Base-by-base conservation (phyloP, 2,888 invertebrate species). In the Agriopis aurantiaria region DNA sequence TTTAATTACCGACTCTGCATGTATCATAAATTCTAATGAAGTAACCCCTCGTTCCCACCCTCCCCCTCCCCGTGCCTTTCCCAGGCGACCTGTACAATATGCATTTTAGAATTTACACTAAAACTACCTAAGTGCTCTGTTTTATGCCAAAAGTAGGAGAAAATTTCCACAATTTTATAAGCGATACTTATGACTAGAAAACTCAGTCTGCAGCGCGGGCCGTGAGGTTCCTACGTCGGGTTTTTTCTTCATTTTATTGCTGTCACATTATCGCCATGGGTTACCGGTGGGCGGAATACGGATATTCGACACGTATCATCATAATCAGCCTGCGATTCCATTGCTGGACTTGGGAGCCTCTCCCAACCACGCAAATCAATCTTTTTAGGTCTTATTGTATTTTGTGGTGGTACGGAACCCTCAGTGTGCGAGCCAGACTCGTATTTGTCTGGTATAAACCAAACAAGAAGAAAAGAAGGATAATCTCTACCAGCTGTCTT, bases 1-100 rank as follows among this genome's bases (percentile, higher is more conserved):
- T 68, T 62, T 68, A 56, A 62, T 62, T 57, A 62, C 61, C 11
- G 49, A 17, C 52, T 55, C 52, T 52, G 40, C 58, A 62, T 62
- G 62, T 68, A 62, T 68, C 62, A 68, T 68, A 68, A 68, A 68
- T 62, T 68, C 62, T 68, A 63, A 68, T 68, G 62, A 62, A 68
- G 52, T 52, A 14, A 51, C 11, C 45, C 61, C 56, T 52, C 62
- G 11, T 7, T 40, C 10, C 9, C 4, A 4, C 46, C 57, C 52
- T 33, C 33, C 40, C 49, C 40, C 41, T 41, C 12, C 17, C 11
- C 11, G 17, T n/a, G 33, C 49, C 14, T 11, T n/a, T 61, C 61
- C 61, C 33, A 56, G 51, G 43, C 56, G 17, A 46, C 48, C 61
- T 67, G 33, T 63, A 68, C 52, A 52, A 52, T 52, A 62, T 68